Base-by-base conservation (phyloP, 2,113 vertebrate genomes). In the Xiphophorus maculatus region DNA sequence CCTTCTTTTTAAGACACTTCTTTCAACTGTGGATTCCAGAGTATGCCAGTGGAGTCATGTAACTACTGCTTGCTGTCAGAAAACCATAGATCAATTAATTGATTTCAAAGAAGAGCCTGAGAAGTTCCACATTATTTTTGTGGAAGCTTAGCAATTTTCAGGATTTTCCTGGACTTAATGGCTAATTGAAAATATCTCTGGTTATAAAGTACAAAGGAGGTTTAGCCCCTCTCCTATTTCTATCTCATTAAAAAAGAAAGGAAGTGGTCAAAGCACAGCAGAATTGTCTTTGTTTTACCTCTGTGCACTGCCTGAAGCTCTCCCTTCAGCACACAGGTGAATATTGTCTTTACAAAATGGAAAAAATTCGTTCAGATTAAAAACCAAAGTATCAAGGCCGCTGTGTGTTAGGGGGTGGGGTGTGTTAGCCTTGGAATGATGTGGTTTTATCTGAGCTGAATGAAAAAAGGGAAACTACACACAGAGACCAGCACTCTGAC, bases 321-420 rank as follows among this genome's bases (percentile, higher is more conserved):
- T 83, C 14, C 63, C 44, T 80, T 69, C 70, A 69, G 64, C 77
- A 69, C 73, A 27, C 60, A 42, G 48, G 85, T 81, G 83, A 79
- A 85, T 69, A 35, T 58, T 69, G 51, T 70, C 83, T 66, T 28
- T 64, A 79, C 83, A 70, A 76, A 87, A 80, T 73, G 33, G 51
- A 11, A 58, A 10, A 84, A 87, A 77, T 72, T 33, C 30, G 25
- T 42, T 79, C 67, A 9, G 73, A 81, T 83, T 83, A 86, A 86
- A 87, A 73, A 75, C 77, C 74, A 88, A 76, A 90, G 88, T 85
- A 89, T 87, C 87, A 84, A 80, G 81, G 84, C 85, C 81, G 83
- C 25, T 54, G 51, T 54, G 66, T 79, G 80, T 4, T 14, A 5
- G 44, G 44, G 15, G 44, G 68, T 42, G 65, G 66, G 81, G 76